phyloP scores from a whole-genome alignment of 2,888 invertebrate species.

The Perdita meconis region DNA sequence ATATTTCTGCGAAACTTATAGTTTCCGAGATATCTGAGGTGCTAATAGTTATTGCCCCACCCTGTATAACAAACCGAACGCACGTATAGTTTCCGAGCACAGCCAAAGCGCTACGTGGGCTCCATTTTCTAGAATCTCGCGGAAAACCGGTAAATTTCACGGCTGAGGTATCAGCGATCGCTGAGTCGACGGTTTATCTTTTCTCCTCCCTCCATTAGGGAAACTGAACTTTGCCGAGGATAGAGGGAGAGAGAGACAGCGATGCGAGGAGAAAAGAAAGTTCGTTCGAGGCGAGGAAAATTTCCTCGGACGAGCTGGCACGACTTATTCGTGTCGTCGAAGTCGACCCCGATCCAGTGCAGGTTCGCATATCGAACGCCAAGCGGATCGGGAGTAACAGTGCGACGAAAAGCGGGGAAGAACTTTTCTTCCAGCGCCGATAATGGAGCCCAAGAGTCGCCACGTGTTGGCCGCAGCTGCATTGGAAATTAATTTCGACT shows the following conservation, averaged over 20 bases:
- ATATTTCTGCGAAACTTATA: too few relatives aligned
- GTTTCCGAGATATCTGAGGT: too few relatives aligned
- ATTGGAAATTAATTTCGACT: conserved; percentile 78
- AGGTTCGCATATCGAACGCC: conserved; percentile 21
- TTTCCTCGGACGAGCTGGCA: conserved; percentile 49
- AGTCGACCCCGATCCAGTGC: conserved; percentile 41
- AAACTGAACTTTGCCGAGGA: conserved; percentile 35
- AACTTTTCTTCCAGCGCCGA: conserved; percentile 69
- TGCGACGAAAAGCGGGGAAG: conserved; percentile 60
- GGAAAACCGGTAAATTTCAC: conserved; percentile 47
- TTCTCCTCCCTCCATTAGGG: conserved; percentile 47
- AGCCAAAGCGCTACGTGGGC: conserved; percentile 27
- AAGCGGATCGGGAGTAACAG: conserved; percentile 61
- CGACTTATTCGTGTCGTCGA: conserved; percentile 53
- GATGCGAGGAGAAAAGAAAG: conserved; percentile 25
- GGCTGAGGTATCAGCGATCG: conserved; percentile 51
- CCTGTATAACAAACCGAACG: conserved; percentile 11
- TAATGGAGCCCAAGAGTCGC: conserved; percentile 69
- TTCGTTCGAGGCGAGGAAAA: conserved; percentile 42
- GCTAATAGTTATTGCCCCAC: too few relatives aligned
- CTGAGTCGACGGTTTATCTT: conserved; percentile 53
- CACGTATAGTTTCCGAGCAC: conserved; percentile 19
- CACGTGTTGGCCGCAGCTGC: conserved; percentile 69
- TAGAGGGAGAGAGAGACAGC: not conserved
- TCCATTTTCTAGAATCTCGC: not conserved